phyloP scores from a whole-genome alignment of 2,888 invertebrate species.

The Stratiomys singularior region DNA sequence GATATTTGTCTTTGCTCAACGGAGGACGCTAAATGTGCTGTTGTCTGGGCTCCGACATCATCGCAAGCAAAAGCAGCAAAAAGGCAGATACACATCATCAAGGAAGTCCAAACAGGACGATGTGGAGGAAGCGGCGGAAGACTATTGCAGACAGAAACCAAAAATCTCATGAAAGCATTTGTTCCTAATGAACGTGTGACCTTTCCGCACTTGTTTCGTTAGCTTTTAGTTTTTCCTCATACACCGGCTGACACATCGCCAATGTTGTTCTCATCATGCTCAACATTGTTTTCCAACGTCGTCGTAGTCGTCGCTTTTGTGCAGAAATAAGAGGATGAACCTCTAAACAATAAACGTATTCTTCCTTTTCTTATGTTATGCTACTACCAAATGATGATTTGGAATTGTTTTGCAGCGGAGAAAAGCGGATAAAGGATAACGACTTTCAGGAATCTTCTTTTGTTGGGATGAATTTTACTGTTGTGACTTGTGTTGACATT shows the following conservation, averaged over 20 bases:
- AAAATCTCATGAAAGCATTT: conserved; percentile 22
- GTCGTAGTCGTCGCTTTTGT: no score
- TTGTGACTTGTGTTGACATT: not conserved
- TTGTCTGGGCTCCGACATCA: not conserved
- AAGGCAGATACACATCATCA: not conserved
- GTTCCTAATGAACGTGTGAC: conserved; percentile 6
- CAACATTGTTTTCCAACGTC: no score
- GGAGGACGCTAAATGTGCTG: not conserved
- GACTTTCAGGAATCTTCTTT: conserved; percentile 12
- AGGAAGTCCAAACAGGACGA: not conserved
- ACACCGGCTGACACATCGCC: not conserved
- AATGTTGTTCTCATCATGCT: no score
- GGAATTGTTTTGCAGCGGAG: not conserved
- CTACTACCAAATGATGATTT: not conserved
- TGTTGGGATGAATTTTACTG: conserved; percentile 8
- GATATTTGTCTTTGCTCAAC: not conserved
- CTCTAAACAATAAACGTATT: conserved; percentile 26
- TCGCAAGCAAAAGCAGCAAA: not conserved
- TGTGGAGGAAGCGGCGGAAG: not conserved
- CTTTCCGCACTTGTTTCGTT: conserved; percentile 12
- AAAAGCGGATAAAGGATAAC: conserved; percentile 23
- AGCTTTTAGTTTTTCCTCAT: not conserved
- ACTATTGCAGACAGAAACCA: conserved; percentile 2
- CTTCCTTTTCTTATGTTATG: not conserved
- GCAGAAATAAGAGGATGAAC: not conserved